Evolutionary conservation across 2,113 vertebrate genomes (phyloP), one percentile per base, ranked within the genome.

Genomic region (Passer montanus): DNA sequence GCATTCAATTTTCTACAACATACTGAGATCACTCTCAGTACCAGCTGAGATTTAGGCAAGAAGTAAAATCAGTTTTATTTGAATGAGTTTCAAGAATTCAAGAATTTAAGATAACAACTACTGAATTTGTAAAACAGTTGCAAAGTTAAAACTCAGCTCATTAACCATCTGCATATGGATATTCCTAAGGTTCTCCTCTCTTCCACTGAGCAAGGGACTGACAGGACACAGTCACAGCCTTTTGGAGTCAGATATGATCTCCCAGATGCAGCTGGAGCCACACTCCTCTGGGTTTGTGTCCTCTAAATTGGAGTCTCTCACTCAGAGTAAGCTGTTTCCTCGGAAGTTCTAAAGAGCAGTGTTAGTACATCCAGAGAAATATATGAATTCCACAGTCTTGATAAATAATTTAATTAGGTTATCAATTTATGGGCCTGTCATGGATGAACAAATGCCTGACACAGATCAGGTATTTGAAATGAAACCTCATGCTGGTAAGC

Each of bases 351-450:
- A 31, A 92, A 68, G 33, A 55, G 17, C 13, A 59, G 1, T n/a
- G 4, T 19, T 67, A 66, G 64, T 18, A 26, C 5, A 52, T 4
- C 22, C 2, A 0, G 7, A 77, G n/a, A 72, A 89, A 85, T 56
- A 41, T 21, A 39, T 72, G 31, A 84, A 87, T 82, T 87, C 44
- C 39, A 83, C 27, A 79, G 13, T n/a, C 41, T 60, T 73, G 35
- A 90, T 79, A 89, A 94, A 72, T 91, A 79, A 89, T 93, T 84
- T 84, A 58, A 70, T 78, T 60, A 62, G n/a, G 15, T 70, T 91
- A 89, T 63, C 55, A 70, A 30, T 59, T 55, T 78, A 76, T 84
- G 35, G 62, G 19, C 33, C 20, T 60, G 30, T 75, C 13, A 53
- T 27, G 55, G 68, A 90, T 77, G 62, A 89, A 92, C 72, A 93